Conservation (phyloP, 2,113 vertebrate species). For the Danio rerio region GRCz12tu NC_133200.1:6475001-6475500, state of each 20-base stretch:
- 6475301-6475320: neutral
- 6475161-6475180: too few relatives aligned
- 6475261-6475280: neutral
- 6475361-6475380: neutral
- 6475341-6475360: neutral
- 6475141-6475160: too few relatives aligned
- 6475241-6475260: neutral
- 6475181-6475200: too few relatives aligned
- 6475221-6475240: neutral
- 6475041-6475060: too few relatives aligned
- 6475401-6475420: constrained; percentile 10
- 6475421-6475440: constrained; percentile 18
- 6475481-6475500: constrained; percentile 9
- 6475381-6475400: constrained; percentile 5
- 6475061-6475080: too few relatives aligned
- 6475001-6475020: too few relatives aligned
- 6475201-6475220: neutral
- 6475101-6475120: too few relatives aligned
- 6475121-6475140: too few relatives aligned
- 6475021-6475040: too few relatives aligned
- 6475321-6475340: neutral
- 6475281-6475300: neutral
- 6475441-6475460: constrained; percentile 6
- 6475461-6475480: neutral
- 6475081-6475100: too few relatives aligned